Percentiles rank a stretch among this genome's conserved stretches.
Evolutionary conservation across 1,140 invertebrate species (phyloP).

Genomic region (Brachionus rotundiformis): DNA sequence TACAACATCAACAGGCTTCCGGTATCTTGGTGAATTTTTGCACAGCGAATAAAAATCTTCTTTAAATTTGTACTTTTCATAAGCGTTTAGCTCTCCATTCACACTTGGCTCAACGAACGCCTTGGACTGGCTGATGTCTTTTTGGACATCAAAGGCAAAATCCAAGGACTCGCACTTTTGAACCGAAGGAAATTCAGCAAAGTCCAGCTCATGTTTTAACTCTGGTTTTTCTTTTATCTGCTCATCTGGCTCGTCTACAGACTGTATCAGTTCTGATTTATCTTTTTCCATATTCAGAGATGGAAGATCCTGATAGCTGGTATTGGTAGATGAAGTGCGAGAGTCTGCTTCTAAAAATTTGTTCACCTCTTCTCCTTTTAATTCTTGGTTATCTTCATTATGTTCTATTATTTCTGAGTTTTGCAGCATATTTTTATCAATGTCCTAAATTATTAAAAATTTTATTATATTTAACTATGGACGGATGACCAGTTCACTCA

Average conservation of each 20-base stretch:
- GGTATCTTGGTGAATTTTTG: slow-evolving; percentile 9
- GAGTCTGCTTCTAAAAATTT: background rate
- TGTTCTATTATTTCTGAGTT: background rate
- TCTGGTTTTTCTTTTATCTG: background rate
- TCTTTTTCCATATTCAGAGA: slow-evolving; percentile 25
- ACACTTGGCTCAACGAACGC: background rate
- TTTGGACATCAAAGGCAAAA: background rate
- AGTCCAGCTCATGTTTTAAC: background rate
- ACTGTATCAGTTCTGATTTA: slow-evolving; percentile 7
- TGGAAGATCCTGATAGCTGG: slow-evolving; percentile 27
- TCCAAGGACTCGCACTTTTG: background rate
- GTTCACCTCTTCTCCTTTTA: background rate
- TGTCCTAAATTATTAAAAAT: background rate
- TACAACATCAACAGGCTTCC: background rate
- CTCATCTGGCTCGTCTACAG: background rate
- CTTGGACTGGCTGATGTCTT: background rate
- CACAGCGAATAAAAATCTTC: slow-evolving; percentile 10
- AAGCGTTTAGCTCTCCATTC: background rate
- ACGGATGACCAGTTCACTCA: background rate
- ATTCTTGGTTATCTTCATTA: background rate
- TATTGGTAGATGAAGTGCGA: slow-evolving; percentile 13
- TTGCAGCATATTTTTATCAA: background rate
- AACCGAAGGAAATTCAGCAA: background rate
- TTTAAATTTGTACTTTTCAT: slow-evolving; percentile 17
- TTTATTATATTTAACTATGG: background rate